These are phyloP conservation scores for Setophaga coronata DNA, from an alignment of 2,113 vertebrate species.

Conservation along the genomic window DNA sequence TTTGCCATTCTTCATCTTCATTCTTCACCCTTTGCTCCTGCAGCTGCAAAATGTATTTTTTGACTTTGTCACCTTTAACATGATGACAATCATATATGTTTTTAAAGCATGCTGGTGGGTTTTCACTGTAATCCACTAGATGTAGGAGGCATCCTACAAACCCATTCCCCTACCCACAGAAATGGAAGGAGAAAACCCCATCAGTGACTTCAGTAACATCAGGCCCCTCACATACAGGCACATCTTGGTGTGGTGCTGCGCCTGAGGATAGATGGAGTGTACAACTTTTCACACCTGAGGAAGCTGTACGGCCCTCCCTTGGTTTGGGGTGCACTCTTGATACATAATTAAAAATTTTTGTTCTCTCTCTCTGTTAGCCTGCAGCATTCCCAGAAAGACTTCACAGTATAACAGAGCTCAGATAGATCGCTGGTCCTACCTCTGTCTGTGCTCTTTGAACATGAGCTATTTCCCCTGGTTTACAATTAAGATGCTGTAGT, in stretches of 20 bases:
- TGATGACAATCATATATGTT: not conserved
- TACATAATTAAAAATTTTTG: not conserved
- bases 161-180: not conserved
- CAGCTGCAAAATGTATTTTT: not conserved
- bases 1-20: not conserved
- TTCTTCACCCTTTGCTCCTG: not conserved
- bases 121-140: not conserved
- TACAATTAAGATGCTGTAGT: not conserved
- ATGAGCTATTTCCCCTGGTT: not conserved
- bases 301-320: rapidly evolving
- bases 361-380: not conserved
- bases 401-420: not conserved
- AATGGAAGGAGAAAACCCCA: not conserved
- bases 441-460: not conserved
- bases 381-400: not conserved
- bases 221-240: not conserved
- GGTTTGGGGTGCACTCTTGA: not conserved
- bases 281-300: rapidly evolving
- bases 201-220: not conserved
- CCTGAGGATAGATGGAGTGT: not conserved
- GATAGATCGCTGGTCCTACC: not conserved
- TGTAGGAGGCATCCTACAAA: rapidly evolving
- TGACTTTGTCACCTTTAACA: not conserved
- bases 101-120: not conserved
- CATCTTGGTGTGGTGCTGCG: not conserved